A percentile compares a stretch with the other conserved stretches of the same genome.
These are phyloP conservation scores for Psittacus erithacus DNA, from an alignment of 2,113 vertebrate species.

Conservation along the genomic window DNA sequence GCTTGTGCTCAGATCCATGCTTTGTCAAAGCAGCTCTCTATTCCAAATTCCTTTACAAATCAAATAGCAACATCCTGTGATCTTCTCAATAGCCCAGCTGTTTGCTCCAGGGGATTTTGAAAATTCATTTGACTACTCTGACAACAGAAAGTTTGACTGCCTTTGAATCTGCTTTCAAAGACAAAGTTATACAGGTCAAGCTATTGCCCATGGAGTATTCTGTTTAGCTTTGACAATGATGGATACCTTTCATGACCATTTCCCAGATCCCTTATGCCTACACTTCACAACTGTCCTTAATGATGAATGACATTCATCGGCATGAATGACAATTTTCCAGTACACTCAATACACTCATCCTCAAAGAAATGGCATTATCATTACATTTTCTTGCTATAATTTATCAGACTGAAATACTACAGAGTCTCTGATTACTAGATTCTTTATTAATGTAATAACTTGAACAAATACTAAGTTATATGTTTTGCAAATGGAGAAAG, in stretches of 20 bases:
- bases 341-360: not conserved
- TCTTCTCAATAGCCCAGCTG: slow-evolving; percentile 5
- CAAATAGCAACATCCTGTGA: slow-evolving; percentile 4
- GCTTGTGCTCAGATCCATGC: not conserved
- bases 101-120: not conserved
- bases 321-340: slow-evolving; percentile 23
- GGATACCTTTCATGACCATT: slow-evolving; percentile 42
- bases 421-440: not conserved
- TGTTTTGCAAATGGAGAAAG: not conserved
- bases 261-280: slow-evolving; percentile 13
- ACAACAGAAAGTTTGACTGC: slow-evolving; percentile 42
- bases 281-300: slow-evolving; percentile 41
- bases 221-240: slow-evolving; percentile 48
- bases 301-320: slow-evolving; percentile 53
- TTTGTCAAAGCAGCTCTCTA: not conserved
- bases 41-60: not conserved
- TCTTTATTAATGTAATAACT: not conserved
- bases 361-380: slow-evolving; percentile 18
- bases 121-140: slow-evolving; percentile 26
- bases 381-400: slow-evolving; percentile 23
- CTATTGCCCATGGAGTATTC: not conserved
- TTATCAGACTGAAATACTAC: not conserved
- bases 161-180: slow-evolving; percentile 60
- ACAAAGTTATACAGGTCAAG: slow-evolving; percentile 50
- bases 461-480: not conserved